Evolutionary conservation across 2,113 vertebrate genomes (phyloP), one percentile per base, ranked within the genome.

Genomic region (Camelus bactrianus): DNA sequence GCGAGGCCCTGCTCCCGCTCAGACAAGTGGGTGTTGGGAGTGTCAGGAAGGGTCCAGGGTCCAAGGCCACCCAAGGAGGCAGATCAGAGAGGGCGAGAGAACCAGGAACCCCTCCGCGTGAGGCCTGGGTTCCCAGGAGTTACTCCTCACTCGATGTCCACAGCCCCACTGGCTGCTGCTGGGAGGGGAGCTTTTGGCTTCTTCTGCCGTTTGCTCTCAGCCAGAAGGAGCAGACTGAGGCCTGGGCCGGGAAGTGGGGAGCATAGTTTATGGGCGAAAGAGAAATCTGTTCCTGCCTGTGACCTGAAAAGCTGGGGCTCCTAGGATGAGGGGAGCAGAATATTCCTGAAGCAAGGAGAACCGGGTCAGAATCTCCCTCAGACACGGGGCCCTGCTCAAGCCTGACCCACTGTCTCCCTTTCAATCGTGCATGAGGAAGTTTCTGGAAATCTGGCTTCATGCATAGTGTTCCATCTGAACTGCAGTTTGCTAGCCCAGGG

Each of bases 1-100:
- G 13, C 5, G 4, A 20, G 52, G 35, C 28, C 54, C 50, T 2
- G 7, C 80, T 60, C 87, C 14, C 69, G 11, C 5, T 64, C 10
- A 0, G 6, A 28, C n/a, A 13, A 3, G 16, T 8, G 0, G 56
- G 15, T 4, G 17, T 1, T 58, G 65, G 26, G 90, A 48, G 26
- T 13, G 3, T 48, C 0, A 1, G 84, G 0, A 46, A 52, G 54
- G 5, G 13, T 11, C 20, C 6, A 19, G 14, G 24, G 1, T 13
- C 24, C 0, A 0, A 0, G 50, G 58, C 38, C 30, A 0, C 30
- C 14, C 20, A 8, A 0, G 12, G 64, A 62, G 24, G 58, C 58
- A 15, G 67, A 14, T 14, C 20, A 5, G 75, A 8, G 46, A 76
- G 48, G 19, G 13, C 8, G 12, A 52, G 42, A 54, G 35, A 58